Evolutionary conservation across 2,797 vertebrate species (phyloP), one percentile per base, ranked within the genome.

Genomic region (Anguilla marmorata): DNA sequence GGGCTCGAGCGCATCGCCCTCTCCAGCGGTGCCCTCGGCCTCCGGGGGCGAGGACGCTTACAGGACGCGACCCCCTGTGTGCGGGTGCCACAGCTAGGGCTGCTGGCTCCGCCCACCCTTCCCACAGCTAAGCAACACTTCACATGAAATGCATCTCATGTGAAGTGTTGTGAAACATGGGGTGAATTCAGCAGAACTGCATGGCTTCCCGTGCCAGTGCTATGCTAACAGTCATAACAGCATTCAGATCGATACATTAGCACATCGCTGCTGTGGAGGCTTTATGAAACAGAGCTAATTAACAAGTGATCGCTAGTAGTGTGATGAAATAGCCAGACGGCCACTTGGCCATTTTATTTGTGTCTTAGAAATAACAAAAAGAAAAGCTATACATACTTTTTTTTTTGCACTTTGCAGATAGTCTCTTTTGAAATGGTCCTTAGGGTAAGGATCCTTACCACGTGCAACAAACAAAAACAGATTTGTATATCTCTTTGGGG

Each of bases 121-220:
- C 45, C 79, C 24, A 41, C 50, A 82, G 21, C 79, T 82, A 48
- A 50, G 45, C 79, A 50, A 82, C 79, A 1, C 92, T 91, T 94
- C 92, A 91, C 88, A 69, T 87, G 90, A 91, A 90, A 90, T 83
- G 91, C 56, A 50, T 54, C 30, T 27, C 14, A 4, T 60, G 37
- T 37, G 37, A 37, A 37, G 37, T 37, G 37, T 37, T 37, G 93
- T 93, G 91, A 93, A 94, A 91, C 94, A 90, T 27, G 92, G 93
- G 93, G 93, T 94, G 92, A 94, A 94, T 92, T 92, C 91, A 91
- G 91, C 92, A 86, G 94, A 94, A 94, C 93, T 93, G 92, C 91
- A 83, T 93, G 52, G 5, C 19, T 86, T 14, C 21, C 41, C 89
- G 63, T 86, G 88, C 93, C 93, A 92, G 92, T 90, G 90, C 90